Evolutionary conservation across 2,797 vertebrate species (phyloP).

Genomic region (Alosa sapidissima): DNA sequence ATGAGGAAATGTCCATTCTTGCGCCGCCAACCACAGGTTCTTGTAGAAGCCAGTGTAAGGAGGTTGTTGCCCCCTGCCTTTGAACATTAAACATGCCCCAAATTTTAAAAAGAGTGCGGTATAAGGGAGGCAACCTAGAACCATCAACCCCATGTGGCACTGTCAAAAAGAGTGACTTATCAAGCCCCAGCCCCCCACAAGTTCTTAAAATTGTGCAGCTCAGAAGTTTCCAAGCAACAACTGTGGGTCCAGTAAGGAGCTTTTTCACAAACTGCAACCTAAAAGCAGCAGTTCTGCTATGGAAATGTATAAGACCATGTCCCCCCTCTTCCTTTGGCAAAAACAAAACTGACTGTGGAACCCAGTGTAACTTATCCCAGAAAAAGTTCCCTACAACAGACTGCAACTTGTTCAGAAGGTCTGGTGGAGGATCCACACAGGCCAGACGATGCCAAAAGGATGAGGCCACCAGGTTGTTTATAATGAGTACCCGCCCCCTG

Average conservation of each 20-base stretch:
- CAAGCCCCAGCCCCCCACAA: too few relatives aligned
- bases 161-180: not conserved
- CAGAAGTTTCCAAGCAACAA: not conserved
- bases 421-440: conserved; percentile 9
- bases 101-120: not conserved
- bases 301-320: too few relatives aligned
- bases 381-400: not conserved
- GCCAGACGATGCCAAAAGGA: conserved; percentile 23
- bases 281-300: not conserved
- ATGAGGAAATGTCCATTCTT: too few relatives aligned
- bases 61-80: too few relatives aligned
- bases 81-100: not conserved
- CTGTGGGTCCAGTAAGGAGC: not conserved
- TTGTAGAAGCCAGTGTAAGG: too few relatives aligned
- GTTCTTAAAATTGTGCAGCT: not conserved
- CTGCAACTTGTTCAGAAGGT: not conserved
- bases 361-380: conserved; percentile 17
- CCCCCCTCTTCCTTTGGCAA: too few relatives aligned
- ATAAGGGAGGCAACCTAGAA: not conserved
- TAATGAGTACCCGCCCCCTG: not conserved
- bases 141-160: not conserved
- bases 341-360: conserved; percentile 10
- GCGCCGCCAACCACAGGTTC: too few relatives aligned
- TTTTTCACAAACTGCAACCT: not conserved
- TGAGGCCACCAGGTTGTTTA: conserved; percentile 39